Conservation (phyloP, 2,797 vertebrate genomes). For the Sarcoramphus papa region DNA sequence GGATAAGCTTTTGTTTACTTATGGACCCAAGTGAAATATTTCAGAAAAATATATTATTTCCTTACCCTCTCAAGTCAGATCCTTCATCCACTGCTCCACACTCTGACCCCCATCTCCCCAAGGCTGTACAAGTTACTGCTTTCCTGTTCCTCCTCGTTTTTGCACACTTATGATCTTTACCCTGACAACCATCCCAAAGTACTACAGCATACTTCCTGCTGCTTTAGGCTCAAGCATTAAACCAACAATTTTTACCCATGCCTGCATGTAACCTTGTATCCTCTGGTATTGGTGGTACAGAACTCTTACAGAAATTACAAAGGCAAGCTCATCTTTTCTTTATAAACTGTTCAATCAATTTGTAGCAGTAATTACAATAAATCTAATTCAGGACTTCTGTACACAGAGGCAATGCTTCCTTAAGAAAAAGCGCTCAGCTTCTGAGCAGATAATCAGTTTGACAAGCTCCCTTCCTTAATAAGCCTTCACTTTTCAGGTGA, state of each 20-base stretch:
- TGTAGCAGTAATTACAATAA: not conserved
- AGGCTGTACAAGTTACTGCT: not conserved
- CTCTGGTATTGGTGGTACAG: not conserved
- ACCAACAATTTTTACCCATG: not conserved
- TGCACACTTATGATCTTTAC: not conserved
- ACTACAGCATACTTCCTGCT: not conserved
- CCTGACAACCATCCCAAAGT: not conserved
- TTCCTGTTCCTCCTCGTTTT: not conserved
- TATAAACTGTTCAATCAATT: not conserved
- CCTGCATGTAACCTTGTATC: not conserved
- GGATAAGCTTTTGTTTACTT: not conserved
- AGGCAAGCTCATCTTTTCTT: not conserved
- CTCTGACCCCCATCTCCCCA: not conserved
- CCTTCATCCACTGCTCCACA: not conserved
- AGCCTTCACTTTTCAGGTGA: not conserved
- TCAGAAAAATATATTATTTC: not conserved
- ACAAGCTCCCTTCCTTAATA: not conserved
- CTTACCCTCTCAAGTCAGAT: not conserved
- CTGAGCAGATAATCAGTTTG: not conserved
- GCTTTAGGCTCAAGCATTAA: not conserved
- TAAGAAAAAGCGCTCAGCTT: not conserved
- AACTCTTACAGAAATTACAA: not conserved
- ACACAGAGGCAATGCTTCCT: not conserved
- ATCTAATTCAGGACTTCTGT: not conserved
- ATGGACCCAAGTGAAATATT: rapidly evolving